Evolutionary conservation across 2,797 vertebrate species (phyloP).

Genomic region (Falco peregrinus): DNA sequence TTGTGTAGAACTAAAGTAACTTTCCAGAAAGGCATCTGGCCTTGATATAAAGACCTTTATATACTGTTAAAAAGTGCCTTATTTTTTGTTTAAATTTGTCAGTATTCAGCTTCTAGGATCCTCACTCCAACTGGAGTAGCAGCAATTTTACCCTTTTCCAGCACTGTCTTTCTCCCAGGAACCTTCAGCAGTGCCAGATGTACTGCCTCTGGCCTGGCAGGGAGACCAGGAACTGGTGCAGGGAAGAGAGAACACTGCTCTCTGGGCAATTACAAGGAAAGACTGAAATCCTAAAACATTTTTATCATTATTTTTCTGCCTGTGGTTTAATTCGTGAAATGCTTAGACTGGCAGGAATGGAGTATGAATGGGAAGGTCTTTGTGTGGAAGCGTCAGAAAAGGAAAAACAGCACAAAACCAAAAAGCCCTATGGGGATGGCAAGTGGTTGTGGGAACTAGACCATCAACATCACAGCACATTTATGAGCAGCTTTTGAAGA

Average conservation of each 20-base stretch:
- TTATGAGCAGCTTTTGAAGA: not conserved
- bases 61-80: not conserved
- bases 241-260: not conserved
- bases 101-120: not conserved
- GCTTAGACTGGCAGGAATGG: not conserved
- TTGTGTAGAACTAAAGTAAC: conserved; percentile 15
- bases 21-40: conserved; percentile 50
- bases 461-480: not conserved
- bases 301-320: not conserved
- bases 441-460: not conserved
- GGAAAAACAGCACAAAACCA: not conserved
- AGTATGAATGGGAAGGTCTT: not conserved
- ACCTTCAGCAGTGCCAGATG: not conserved
- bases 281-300: not conserved
- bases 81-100: conserved; percentile 32
- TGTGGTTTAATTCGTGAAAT: not conserved
- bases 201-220: not conserved
- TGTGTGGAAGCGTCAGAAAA: not conserved
- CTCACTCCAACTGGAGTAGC: not conserved
- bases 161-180: not conserved
- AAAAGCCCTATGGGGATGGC: not conserved
- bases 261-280: not conserved
- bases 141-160: conserved; percentile 21
- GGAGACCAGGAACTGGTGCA: not conserved
- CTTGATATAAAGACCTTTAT: conserved; percentile 31